Evolutionary conservation across 2,797 vertebrate species (phyloP).

Genomic region (Rhinella marina): DNA sequence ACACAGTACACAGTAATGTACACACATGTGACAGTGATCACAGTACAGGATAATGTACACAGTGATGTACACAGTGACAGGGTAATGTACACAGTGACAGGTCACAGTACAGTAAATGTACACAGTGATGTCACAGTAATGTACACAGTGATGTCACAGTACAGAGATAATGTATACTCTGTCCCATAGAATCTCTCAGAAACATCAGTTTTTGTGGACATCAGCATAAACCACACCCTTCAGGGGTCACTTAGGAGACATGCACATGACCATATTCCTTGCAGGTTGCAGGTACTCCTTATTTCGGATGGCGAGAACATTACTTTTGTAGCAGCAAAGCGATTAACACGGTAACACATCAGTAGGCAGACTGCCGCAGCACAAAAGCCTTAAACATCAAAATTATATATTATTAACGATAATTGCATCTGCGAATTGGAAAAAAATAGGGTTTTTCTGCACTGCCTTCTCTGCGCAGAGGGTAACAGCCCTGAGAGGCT

Average conservation of each 20-base stretch:
- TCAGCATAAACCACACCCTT: background rate
- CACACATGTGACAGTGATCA: too few relatives aligned
- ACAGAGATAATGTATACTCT: too few relatives aligned
- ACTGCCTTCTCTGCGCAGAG: conserved; percentile 40
- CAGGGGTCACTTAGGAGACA: background rate
- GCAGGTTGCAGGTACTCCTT: background rate
- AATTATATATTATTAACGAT: conserved; percentile 58
- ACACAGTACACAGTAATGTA: too few relatives aligned
- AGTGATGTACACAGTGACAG: too few relatives aligned
- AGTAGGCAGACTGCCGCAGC: background rate
- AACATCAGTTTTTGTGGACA: background rate
- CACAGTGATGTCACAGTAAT: background rate
- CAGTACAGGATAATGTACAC: too few relatives aligned
- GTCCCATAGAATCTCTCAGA: too few relatives aligned
- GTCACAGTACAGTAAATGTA: background rate
- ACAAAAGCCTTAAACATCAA: conserved; percentile 58
- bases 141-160: background rate
- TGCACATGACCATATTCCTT: background rate
- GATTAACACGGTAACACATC: conserved; percentile 5
- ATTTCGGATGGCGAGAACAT: background rate
- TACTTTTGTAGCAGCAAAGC: background rate
- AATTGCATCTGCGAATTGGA: conserved; percentile 48
- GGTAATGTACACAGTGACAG: background rate
- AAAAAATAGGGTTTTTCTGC: conserved; percentile 34
- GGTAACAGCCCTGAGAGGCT: conserved; percentile 22